Base-by-base conservation (phyloP, 1,140 invertebrate genomes). In the Latrodectus geometricus region DNA sequence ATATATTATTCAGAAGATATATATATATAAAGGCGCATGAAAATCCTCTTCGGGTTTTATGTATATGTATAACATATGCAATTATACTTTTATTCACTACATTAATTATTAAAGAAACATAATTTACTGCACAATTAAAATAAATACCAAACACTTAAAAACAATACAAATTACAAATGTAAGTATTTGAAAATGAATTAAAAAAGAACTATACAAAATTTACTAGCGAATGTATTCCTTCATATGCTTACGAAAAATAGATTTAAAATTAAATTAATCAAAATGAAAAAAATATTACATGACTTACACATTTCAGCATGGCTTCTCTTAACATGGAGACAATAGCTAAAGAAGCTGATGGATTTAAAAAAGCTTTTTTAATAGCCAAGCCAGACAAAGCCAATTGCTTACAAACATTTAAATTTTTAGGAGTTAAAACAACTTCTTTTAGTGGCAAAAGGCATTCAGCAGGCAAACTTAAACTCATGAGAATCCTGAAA, bases 241-340 rank as follows among this genome's bases (percentile, higher is more conserved):
- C 61, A 65, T 14, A 11, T 15, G n/a, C 7, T 15, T 65, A 15
- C 14, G n/a, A 15, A 15, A 65, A 65, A 15, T 65, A 5, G 5
- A 5, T 7, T 65, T 14, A 14, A 21, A 69, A 69, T 69, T n/a
- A 20, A 69, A 21, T n/a, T 20, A 14, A 20, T 21, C 9, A 8
- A 23, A 69, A 69, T 69, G 1, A 21, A 11, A 69, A 69, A 69
- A 69, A 11, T 2, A 9, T 15, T 69, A 69, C 21, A 69, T 69
- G 17, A 85, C 83, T 85, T 69, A 85, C 83, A 12, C 65, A 76
- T 85, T 77, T 85, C 8, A 85, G 69, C 65, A 85, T 77, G 0
- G 74, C 14, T 56, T 85, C 83, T 54, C 83, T 85, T 20, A 85
- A 14, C 75, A 77, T 56, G 8, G 74, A 68, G n/a, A 85, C 74